These are phyloP conservation scores for Ictalurus punctatus DNA, from an alignment of 2,113 vertebrate species.

Conservation along the genomic window DNA sequence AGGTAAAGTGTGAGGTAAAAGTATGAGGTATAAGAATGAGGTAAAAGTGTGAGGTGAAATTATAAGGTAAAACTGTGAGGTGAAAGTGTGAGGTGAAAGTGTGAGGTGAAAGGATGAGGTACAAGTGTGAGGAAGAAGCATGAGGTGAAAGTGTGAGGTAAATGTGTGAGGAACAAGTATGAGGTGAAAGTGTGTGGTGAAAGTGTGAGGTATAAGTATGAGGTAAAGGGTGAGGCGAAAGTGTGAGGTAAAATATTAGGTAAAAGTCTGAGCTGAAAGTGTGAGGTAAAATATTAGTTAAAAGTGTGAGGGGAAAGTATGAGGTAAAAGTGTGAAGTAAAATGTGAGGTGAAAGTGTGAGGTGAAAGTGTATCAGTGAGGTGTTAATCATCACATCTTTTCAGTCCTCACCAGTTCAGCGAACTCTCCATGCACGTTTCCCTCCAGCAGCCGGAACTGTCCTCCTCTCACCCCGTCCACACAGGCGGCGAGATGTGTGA, in stretches of 20 bases:
- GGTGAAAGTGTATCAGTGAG: not conserved
- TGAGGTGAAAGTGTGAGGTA: not conserved
- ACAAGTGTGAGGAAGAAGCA: not conserved
- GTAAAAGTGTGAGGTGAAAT: not conserved
- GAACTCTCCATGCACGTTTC: slow-evolving; percentile 83
- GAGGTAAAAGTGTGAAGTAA: not conserved
- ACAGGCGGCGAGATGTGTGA: slow-evolving; percentile 79
- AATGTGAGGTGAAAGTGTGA: not conserved
- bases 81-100: not conserved
- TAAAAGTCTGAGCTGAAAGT: not conserved
- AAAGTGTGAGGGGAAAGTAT: not conserved
- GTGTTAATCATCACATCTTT: not conserved
- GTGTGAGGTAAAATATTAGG: not conserved
- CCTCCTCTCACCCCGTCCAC: slow-evolving; percentile 81
- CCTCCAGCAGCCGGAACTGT: slow-evolving; percentile 81
- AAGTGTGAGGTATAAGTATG: not conserved
- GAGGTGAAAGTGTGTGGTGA: not conserved
- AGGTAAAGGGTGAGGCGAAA: not conserved
- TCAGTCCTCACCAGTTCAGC: slow-evolving; percentile 75
- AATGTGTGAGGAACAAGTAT: not conserved
- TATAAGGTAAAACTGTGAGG: not conserved
- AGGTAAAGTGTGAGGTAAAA: not conserved
- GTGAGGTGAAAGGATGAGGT: not conserved
- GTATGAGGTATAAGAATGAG: not conserved
- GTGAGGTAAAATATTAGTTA: not conserved